A percentile compares a stretch with the other conserved stretches of the same genome.
phyloP scores from a whole-genome alignment of 2,888 invertebrate genomes.

The Thera obeliscata region DNA sequence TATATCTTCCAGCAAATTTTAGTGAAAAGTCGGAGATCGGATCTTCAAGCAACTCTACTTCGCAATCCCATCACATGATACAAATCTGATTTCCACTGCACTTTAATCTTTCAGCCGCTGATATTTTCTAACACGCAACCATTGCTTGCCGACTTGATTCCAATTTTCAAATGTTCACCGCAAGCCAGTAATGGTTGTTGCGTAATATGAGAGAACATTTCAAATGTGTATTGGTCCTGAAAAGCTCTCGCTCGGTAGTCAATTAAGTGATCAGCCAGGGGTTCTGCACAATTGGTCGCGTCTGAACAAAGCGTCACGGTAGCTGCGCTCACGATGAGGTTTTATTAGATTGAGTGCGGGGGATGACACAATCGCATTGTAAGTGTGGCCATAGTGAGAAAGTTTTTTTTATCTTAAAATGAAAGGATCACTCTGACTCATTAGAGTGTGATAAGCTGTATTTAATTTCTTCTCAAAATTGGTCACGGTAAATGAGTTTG shows the following conservation, averaged over 20 bases:
- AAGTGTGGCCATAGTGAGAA: constrained; percentile 36
- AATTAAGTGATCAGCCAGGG: constrained; percentile 83
- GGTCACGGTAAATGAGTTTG: neutral
- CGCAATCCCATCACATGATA: constrained; percentile 76
- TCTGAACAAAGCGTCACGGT: constrained; percentile 72
- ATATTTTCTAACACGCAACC: constrained; percentile 36
- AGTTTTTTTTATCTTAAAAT: constrained; percentile 5
- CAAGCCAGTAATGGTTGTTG: constrained; percentile 5
- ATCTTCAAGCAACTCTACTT: constrained; percentile 49
- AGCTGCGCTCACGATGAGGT: constrained; percentile 56
- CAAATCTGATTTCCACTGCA: constrained; percentile 80
- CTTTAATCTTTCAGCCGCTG: constrained; percentile 63
- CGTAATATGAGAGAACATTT: constrained; percentile 12
- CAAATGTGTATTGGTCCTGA: constrained; percentile 49
- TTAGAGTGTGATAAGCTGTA: constrained; percentile 23
- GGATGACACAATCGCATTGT: constrained; percentile 64
- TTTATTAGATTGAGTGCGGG: constrained; percentile 70
- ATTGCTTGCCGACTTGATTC: constrained; percentile 39
- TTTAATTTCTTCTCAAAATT: constrained; percentile 10
- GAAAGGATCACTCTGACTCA: no score
- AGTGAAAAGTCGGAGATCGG: constrained; percentile 8
- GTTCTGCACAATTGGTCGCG: constrained; percentile 82
- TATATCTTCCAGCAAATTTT: no score
- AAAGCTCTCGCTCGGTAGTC: constrained; percentile 76
- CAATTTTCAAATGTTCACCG: neutral